Percentiles rank a stretch among this genome's conserved stretches.
Evolutionary conservation across 2,888 invertebrate species (phyloP).

Genomic region (Folsomia candida): DNA sequence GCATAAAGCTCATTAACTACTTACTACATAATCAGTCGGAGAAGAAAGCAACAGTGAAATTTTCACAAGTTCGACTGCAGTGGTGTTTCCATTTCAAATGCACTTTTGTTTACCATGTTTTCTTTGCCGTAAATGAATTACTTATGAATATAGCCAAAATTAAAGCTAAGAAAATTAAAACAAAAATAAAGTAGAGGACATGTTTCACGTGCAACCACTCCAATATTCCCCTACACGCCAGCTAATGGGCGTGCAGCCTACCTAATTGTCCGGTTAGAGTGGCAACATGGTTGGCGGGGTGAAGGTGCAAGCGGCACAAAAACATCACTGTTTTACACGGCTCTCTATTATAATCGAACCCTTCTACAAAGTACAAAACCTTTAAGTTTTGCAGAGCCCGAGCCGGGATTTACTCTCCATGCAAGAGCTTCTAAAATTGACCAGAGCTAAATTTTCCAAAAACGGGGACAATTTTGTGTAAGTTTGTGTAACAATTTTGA

Average conservation of each 20-base stretch:
- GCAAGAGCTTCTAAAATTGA: too few relatives aligned
- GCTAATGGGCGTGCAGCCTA: neutral
- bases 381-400: neutral
- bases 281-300: neutral
- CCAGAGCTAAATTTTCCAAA: too few relatives aligned
- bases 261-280: neutral
- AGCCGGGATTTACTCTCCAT: too few relatives aligned
- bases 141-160: too few relatives aligned
- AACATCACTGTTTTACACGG: neutral
- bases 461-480: too few relatives aligned
- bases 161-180: too few relatives aligned
- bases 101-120: too few relatives aligned
- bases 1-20: neutral
- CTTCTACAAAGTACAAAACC: neutral
- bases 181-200: too few relatives aligned
- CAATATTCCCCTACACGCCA: neutral
- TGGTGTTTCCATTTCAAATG: too few relatives aligned
- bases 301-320: neutral
- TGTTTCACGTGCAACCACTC: too few relatives aligned
- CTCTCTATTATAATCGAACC: neutral
- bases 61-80: neutral
- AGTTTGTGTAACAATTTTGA: too few relatives aligned
- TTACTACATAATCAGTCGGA: neutral
- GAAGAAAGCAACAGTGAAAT: constrained; percentile 1
- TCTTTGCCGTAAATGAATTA: too few relatives aligned